A percentile compares a stretch with the other conserved stretches of the same genome.
Conservation (phyloP, 37 sponge, comb jelly and placozoan genomes). For the Mnemiopsis leidyi region DNA sequence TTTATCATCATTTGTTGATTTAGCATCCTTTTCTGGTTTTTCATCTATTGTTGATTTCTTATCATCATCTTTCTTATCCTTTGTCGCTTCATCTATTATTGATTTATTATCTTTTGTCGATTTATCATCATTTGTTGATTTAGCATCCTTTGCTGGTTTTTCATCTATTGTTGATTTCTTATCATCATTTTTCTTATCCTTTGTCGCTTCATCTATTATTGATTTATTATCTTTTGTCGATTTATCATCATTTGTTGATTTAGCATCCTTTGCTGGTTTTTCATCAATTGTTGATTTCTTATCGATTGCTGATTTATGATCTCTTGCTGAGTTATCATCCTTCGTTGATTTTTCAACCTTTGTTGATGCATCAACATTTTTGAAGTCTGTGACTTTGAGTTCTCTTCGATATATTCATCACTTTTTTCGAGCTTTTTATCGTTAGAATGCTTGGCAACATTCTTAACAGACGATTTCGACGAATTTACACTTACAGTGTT, state of each 20-base stretch:
- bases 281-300: neutral
- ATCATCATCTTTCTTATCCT: neutral
- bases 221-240: neutral
- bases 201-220: neutral
- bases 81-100: neutral
- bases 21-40: neutral
- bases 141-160: neutral
- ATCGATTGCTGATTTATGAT: neutral
- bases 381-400: neutral
- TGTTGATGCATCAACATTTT: neutral
- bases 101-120: neutral
- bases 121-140: neutral
- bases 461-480: too few relatives aligned
- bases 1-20: neutral
- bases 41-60: neutral
- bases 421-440: too few relatives aligned
- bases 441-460: too few relatives aligned
- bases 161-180: neutral
- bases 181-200: neutral
- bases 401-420: too few relatives aligned
- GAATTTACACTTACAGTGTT: too few relatives aligned
- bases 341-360: neutral
- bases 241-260: neutral
- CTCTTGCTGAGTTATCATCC: neutral
- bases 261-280: neutral